Evolutionary conservation across 92 coral and sea anemone species (phyloP), one percentile per base, ranked within the genome.

Genomic region (Virgularia gustaviana): DNA sequence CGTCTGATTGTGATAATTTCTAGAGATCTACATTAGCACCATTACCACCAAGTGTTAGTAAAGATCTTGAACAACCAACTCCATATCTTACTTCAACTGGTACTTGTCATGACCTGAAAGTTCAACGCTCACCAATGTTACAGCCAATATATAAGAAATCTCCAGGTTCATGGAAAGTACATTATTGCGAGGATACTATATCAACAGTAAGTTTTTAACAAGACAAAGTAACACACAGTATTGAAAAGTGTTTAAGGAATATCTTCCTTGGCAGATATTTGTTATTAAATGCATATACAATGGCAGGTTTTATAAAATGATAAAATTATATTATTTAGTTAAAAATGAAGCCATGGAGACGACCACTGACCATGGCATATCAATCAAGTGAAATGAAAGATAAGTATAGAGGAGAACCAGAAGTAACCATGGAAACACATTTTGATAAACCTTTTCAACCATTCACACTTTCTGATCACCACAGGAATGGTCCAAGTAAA

Each of bases 311-410:
- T n/a, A n/a, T n/a, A n/a, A n/a, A n/a, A n/a, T n/a, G n/a, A n/a
- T n/a, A n/a, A n/a, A n/a, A n/a, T n/a, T n/a, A n/a, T n/a, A n/a
- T n/a, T n/a, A n/a, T 66, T 24, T 35, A 91, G 97, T 73, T 92
- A 32, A 79, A 84, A 30, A 94, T 89, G 2, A 92, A 92, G 52
- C 96, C 98, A 22, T 92, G 98, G 96, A 77, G 98, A 55, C 81
- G 75, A 51, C 91, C 96, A 2, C 80, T 92, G 23, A 86, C 90
- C 6, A 92, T 92, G 96, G 94, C 96, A 12, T 57, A 86, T 49
- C 98, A 92, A 73, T 62, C 87, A 73, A 92, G 96, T 80, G 98
- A 92, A 64, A 92, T 92, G 96, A 89, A 79, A 52, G 90, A 89
- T 30, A 87, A 89, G 57, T 92, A 89, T 80, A 89, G 89, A 61